Conservation (phyloP, 1,140 invertebrate species). For the Linepithema humile region DNA sequence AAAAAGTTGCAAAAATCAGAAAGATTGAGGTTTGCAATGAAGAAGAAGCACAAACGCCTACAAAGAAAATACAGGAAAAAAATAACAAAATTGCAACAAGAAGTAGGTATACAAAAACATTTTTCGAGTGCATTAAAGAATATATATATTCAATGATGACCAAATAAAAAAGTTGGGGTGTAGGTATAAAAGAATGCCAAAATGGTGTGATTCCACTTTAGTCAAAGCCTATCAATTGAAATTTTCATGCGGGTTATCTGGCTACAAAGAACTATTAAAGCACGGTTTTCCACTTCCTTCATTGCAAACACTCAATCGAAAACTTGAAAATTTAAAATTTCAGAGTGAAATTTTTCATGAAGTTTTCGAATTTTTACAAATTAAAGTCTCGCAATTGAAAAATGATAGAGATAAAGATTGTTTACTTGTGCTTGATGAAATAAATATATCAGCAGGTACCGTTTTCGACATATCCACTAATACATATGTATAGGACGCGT, state of each 20-base stretch:
- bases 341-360: background rate
- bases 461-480: background rate
- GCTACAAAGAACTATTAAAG: background rate
- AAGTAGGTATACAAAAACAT: background rate
- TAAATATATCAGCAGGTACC: background rate
- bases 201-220: background rate
- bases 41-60: background rate
- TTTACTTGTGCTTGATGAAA: background rate
- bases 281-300: background rate
- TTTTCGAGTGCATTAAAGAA: background rate
- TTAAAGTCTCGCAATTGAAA: too few relatives aligned
- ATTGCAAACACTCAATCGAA: background rate
- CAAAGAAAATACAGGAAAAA: background rate
- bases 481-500: background rate
- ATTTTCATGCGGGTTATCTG: background rate
- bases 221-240: background rate
- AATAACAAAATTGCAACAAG: background rate
- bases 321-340: background rate
- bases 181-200: too few relatives aligned
- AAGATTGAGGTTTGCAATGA: background rate
- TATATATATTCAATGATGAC: background rate
- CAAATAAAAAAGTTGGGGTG: background rate
- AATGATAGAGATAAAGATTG: background rate
- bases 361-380: background rate
- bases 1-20: background rate